Conservation (phyloP, 2,797 vertebrate species). For the Anguilla pacifica region DNA sequence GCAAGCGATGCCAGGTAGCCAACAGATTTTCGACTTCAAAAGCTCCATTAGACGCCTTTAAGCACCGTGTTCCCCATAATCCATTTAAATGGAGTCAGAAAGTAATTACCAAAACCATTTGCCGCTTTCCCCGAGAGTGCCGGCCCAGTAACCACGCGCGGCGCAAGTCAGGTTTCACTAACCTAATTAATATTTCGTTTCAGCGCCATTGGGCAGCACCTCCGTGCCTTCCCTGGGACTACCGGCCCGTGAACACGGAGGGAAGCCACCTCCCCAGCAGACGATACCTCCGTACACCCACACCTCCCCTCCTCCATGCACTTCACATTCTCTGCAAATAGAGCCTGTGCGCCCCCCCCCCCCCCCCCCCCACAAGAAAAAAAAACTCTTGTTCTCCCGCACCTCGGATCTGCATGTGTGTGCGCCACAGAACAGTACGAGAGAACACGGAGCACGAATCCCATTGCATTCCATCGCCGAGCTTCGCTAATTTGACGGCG, state of each 20-base stretch:
- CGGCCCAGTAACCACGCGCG: neutral
- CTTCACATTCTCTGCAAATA: conserved; percentile 63
- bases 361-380: conserved; percentile 20
- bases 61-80: neutral
- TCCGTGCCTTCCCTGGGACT: neutral
- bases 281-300: conserved; percentile 40
- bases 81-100: conserved; percentile 34
- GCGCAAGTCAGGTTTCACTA: conserved; percentile 6
- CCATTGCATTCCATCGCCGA: conserved; percentile 69
- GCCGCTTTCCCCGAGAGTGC: conserved; percentile 37
- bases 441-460: conserved; percentile 74
- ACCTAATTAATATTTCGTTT: conserved; percentile 6
- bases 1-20: neutral
- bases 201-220: conserved; percentile 6
- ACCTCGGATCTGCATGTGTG: conserved; percentile 76
- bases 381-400: conserved; percentile 66
- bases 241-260: neutral
- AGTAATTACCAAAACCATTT: conserved; percentile 50
- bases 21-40: conserved; percentile 8
- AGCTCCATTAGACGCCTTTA: neutral
- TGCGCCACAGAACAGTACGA: conserved; percentile 64
- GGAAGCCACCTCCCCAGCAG: neutral
- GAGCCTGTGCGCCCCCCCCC: conserved; percentile 23
- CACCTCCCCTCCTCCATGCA: conserved; percentile 46
- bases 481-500: conserved; percentile 71